These are phyloP conservation scores for Argya squamiceps DNA, from an alignment of 2,797 vertebrate species.

Conservation along the genomic window DNA sequence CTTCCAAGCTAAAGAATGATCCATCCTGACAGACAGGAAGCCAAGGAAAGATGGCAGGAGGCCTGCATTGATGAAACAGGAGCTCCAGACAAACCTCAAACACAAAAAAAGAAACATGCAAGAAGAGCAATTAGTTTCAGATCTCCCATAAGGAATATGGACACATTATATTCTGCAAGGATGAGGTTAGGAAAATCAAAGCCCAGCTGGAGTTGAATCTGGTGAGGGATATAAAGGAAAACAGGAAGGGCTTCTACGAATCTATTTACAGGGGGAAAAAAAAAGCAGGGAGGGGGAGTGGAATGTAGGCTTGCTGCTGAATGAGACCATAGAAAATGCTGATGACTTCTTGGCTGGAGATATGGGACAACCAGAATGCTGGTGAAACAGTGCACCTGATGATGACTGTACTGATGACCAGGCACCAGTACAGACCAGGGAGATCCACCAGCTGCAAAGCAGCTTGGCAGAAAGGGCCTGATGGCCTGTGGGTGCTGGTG, in stretches of 20 bases:
- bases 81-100: background rate
- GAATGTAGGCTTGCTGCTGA: background rate
- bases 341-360: background rate
- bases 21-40: background rate
- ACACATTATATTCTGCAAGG: background rate
- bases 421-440: background rate
- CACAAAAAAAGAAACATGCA: background rate
- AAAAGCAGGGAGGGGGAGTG: accelerated
- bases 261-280: background rate
- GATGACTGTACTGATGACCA: background rate
- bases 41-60: background rate
- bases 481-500: background rate
- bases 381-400: background rate
- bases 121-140: background rate
- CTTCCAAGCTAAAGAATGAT: background rate
- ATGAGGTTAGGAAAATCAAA: background rate
- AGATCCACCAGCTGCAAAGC: background rate
- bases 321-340: background rate
- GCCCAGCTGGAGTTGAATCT: background rate
- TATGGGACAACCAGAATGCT: background rate
- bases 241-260: background rate
- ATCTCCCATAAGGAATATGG: background rate
- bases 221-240: background rate
- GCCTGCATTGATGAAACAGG: background rate
- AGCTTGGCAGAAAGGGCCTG: background rate